A percentile compares a stretch with the other conserved stretches of the same genome.
These are phyloP conservation scores for Aegypius monachus DNA, from an alignment of 2,113 vertebrate species.

Conservation along the genomic window DNA sequence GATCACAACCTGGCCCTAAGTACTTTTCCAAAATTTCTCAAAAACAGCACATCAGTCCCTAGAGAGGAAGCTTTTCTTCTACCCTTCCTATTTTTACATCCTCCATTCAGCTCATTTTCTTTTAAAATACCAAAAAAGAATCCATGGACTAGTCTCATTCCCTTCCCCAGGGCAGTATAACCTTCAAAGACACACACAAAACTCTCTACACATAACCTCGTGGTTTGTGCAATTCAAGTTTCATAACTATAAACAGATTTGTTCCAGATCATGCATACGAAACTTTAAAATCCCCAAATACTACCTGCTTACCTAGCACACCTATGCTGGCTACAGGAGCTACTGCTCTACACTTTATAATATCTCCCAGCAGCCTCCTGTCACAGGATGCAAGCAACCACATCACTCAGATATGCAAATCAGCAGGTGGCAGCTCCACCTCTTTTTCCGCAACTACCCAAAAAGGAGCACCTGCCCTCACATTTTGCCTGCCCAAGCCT, in stretches of 20 bases:
- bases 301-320: too few relatives aligned
- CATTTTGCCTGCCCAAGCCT: background rate
- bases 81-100: background rate
- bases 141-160: background rate
- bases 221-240: background rate
- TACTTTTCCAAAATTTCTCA: background rate
- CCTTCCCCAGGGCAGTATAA: background rate
- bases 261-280: background rate
- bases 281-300: background rate
- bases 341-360: accelerated
- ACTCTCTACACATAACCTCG: accelerated
- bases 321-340: accelerated
- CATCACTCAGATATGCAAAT: background rate
- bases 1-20: background rate
- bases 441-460: background rate
- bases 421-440: background rate
- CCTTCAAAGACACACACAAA: background rate
- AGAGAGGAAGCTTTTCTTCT: background rate
- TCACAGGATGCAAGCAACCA: background rate
- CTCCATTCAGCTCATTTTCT: background rate
- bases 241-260: too few relatives aligned
- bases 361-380: background rate
- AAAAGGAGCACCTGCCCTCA: background rate
- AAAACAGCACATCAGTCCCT: background rate
- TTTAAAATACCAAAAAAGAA: background rate